phyloP scores from a whole-genome alignment of 2,113 vertebrate genomes.

The Actinemys pallida region DNA sequence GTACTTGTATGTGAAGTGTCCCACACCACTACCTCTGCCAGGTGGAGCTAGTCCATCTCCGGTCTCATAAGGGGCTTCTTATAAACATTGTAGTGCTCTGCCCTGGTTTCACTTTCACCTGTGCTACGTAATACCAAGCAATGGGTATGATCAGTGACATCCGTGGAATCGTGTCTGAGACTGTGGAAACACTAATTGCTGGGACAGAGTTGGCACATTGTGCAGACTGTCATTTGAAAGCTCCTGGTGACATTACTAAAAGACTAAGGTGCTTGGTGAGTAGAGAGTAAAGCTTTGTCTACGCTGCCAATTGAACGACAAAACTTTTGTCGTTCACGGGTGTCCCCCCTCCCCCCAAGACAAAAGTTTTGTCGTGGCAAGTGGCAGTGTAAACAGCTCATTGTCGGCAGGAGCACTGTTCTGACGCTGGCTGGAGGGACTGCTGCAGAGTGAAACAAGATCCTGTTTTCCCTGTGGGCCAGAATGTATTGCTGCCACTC shows the following conservation, averaged over 20 bases:
- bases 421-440: neutral
- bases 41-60: neutral
- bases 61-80: neutral
- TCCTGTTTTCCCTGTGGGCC: fast-evolving
- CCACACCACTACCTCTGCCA: fast-evolving
- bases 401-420: neutral
- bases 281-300: neutral
- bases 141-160: neutral
- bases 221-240: fast-evolving
- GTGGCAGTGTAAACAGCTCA: too few species aligned
- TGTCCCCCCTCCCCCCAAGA: too few species aligned
- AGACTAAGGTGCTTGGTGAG: neutral
- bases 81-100: fast-evolving
- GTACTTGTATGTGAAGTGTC: fast-evolving
- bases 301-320: too few species aligned
- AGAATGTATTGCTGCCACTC: fast-evolving
- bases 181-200: neutral
- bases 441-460: fast-evolving
- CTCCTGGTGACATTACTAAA: neutral
- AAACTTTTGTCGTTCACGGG: too few species aligned
- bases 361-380: too few species aligned
- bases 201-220: fast-evolving
- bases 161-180: neutral
- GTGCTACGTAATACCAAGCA: fast-evolving
- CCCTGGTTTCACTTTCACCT: fast-evolving